These are phyloP conservation scores for Siderastrea siderea DNA, from an alignment of 92 coral and sea anemone genomes.

Conservation along the genomic window DNA sequence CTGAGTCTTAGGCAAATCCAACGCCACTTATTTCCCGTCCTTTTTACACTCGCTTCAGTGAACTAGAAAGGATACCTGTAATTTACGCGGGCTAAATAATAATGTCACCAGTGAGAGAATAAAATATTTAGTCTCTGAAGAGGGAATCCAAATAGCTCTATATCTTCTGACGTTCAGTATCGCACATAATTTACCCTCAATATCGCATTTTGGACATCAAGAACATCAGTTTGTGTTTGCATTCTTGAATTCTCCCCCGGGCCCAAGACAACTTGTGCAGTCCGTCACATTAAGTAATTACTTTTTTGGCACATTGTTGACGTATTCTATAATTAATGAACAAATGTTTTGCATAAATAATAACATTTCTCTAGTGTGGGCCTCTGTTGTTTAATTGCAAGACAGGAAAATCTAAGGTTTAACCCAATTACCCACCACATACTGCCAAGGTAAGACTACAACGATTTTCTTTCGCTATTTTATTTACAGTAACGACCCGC, in stretches of 20 bases:
- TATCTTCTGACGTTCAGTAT: background rate
- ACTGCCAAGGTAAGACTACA: constrained; percentile 15
- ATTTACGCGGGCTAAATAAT: constrained; percentile 19
- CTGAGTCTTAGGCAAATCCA: background rate
- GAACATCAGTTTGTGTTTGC: background rate
- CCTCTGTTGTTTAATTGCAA: background rate
- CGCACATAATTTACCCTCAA: no score
- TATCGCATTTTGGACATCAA: background rate
- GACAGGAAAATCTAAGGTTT: background rate
- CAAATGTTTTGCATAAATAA: constrained; percentile 36
- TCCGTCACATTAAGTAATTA: constrained; percentile 39
- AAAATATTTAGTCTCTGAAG: constrained; percentile 16
- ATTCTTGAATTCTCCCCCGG: background rate
- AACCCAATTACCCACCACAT: background rate
- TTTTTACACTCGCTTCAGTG: constrained; percentile 17
- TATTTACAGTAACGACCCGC: no score
- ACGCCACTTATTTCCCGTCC: background rate
- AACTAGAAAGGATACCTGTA: constrained; percentile 39
- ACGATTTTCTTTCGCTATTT: background rate
- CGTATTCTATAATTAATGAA: constrained; percentile 46
- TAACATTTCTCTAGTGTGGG: constrained; percentile 7
- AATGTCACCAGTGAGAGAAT: constrained; percentile 21
- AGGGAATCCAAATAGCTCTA: background rate
- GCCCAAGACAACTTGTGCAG: background rate
- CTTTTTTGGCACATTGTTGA: constrained; percentile 51